A percentile compares a stretch with the other conserved stretches of the same genome.
phyloP scores from a whole-genome alignment of 2,797 vertebrate genomes.

The Pseudochirops cupreus region DNA sequence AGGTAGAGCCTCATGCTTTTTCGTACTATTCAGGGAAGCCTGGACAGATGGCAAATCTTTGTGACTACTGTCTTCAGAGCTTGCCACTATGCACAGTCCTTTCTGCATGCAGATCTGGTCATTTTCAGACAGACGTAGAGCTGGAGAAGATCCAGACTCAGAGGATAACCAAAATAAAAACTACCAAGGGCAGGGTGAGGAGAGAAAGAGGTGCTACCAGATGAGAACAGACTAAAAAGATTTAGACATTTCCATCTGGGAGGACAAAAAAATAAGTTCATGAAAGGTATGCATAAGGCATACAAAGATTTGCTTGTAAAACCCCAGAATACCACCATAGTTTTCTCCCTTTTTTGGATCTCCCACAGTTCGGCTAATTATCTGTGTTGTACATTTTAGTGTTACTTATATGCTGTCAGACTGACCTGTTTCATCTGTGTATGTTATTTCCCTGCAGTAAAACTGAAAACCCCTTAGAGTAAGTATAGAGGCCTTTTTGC shows the following conservation, averaged over 20 bases:
- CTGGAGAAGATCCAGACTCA: background rate
- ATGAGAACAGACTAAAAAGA: background rate
- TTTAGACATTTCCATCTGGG: background rate
- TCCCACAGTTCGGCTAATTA: background rate
- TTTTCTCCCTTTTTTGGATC: background rate
- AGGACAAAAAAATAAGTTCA: background rate
- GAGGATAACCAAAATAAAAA: background rate
- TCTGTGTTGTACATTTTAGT: background rate
- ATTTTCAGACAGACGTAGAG: background rate
- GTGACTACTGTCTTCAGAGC: slow-evolving; percentile 12
- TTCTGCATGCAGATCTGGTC: background rate
- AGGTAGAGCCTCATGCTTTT: background rate
- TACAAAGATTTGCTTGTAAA: background rate
- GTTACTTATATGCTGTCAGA: slow-evolving; percentile 34
- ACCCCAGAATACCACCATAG: background rate
- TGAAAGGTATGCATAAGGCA: background rate
- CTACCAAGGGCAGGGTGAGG: background rate
- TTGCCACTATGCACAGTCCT: background rate
- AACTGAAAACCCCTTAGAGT: slow-evolving; percentile 63
- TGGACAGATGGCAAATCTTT: slow-evolving; percentile 55
- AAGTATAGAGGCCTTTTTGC: slow-evolving; percentile 67
- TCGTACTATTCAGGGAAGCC: background rate
- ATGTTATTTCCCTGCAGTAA: slow-evolving; percentile 51
- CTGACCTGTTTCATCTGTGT: slow-evolving; percentile 46
- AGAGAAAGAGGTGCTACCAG: background rate